These are phyloP conservation scores for Mycteria americana DNA, from an alignment of 2,797 vertebrate species.

Conservation along the genomic window DNA sequence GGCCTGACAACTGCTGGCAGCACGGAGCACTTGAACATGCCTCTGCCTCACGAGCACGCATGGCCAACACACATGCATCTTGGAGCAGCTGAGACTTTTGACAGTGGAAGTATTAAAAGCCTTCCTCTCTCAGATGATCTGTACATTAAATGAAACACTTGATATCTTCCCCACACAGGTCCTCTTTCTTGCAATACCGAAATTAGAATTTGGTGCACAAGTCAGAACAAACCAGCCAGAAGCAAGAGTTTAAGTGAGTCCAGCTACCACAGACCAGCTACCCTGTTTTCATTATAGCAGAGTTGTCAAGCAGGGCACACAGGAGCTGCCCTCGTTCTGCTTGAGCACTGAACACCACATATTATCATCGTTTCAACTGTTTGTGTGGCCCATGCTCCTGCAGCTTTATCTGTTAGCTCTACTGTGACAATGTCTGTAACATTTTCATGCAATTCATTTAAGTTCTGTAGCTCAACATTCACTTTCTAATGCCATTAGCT, in stretches of 20 bases:
- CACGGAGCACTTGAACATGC: rapidly evolving
- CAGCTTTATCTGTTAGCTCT: background rate
- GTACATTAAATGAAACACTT: background rate
- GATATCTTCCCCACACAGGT: background rate
- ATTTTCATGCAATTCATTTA: background rate
- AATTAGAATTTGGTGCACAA: background rate
- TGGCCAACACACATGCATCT: background rate
- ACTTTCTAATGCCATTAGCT: background rate
- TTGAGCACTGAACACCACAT: background rate
- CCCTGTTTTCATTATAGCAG: background rate
- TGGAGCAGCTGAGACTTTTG: background rate
- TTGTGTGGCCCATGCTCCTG: background rate
- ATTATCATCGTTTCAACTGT: rapidly evolving
- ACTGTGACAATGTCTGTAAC: background rate
- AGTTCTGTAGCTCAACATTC: background rate
- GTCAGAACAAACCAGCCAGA: background rate
- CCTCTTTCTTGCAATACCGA: background rate
- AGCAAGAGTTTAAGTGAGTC: background rate
- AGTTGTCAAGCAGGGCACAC: background rate
- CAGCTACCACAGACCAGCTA: background rate
- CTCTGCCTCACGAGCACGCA: background rate
- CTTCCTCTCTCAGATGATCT: no score
- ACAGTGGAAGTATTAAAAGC: background rate
- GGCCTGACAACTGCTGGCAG: background rate
- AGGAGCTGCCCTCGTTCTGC: background rate